Evolutionary conservation across 1,140 invertebrate genomes (phyloP), one percentile per base, ranked within the genome.

Genomic region (Apis mellifera): DNA sequence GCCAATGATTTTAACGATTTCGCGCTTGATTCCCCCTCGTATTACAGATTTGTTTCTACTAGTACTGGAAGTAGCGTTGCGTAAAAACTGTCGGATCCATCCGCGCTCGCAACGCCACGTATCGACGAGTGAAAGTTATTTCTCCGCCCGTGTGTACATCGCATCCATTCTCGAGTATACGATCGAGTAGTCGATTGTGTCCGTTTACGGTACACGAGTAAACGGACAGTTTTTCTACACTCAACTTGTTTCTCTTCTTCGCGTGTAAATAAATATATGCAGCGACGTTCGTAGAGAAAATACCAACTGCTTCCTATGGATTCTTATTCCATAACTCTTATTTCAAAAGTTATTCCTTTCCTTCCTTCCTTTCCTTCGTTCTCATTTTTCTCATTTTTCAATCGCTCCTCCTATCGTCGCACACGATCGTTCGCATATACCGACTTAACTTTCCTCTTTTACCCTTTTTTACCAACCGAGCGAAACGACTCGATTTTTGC

Each of bases 401-500:
- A 42, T 9, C 19, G 19, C 26, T 23, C 26, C 32, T n/a, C 8
- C 2, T 21, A n/a, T 65, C 26, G 64, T 21, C 26, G 64, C n/a
- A 32, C 59, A 32, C 59, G 23, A 70, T 23, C 59, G 57, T 60
- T 26, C 66, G 21, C 32, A 4, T 54, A 26, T 15, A 21, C 19
- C 48, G 0, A 17, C 13, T n/a, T 79, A 77, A 81, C 84, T 85
- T 84, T 82, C 86, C 72, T 86, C 88, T 90, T 90, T 89, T 90
- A 90, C 89, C 90, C 88, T 84, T 90, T 91, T 90, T 89, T 42
- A 42, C 32, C 78, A 87, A 89, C 89, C 85, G 89, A 55, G 82
- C 82, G 88, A 91, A 89, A 90, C 90, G 88, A 91, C 87, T 91
- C 90, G 89, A 84, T 68, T 89, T 91, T 90, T 88, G 19, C 7